Conservation (phyloP, 2,888 invertebrate genomes). For the Nasonia oneida region DNA sequence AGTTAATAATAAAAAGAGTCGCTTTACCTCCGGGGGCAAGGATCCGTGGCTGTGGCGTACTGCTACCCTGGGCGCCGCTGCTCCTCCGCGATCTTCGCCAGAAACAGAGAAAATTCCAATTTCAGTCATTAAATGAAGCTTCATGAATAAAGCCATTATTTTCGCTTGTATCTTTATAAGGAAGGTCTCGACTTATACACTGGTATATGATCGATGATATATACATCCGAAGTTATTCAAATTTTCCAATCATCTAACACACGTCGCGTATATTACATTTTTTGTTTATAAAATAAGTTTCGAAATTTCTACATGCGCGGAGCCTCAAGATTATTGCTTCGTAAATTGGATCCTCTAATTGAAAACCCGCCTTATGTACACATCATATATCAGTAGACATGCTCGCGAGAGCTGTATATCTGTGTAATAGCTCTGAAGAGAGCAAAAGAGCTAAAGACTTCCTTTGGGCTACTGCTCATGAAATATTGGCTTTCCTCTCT, state of each 20-base stretch:
- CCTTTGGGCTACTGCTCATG: neutral
- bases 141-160: neutral
- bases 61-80: constrained; percentile 86
- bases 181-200: neutral
- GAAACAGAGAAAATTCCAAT: constrained; percentile 14
- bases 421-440: neutral
- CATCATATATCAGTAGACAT: neutral
- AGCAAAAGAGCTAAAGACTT: neutral
- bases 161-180: neutral
- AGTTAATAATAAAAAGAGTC: neutral
- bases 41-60: constrained; percentile 87
- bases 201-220: neutral
- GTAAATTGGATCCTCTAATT: neutral
- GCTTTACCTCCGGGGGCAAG: constrained; percentile 87
- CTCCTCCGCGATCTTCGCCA: constrained; percentile 87
- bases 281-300: neutral
- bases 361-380: neutral
- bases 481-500: constrained; percentile 37
- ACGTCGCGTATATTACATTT: too few relatives aligned
- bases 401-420: too few relatives aligned
- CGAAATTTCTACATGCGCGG: neutral
- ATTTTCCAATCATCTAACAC: too few relatives aligned
- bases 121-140: constrained; percentile 17
- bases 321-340: neutral
- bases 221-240: too few relatives aligned